phyloP scores from a whole-genome alignment of 1,140 invertebrate species.

The Diuraphis noxia region DNA sequence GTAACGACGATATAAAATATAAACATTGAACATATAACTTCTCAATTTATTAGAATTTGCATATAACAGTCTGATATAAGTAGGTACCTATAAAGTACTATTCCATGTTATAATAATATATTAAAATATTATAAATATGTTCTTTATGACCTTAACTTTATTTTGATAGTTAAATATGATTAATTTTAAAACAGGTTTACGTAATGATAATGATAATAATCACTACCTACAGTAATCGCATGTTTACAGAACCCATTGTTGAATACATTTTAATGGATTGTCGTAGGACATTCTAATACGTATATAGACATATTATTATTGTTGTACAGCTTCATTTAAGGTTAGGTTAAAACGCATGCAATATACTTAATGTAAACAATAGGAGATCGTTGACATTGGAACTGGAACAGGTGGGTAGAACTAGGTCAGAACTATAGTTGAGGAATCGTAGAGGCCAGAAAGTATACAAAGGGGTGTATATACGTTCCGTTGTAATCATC shows the following conservation, averaged over 20 bases:
- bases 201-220: background rate
- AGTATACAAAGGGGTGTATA: background rate
- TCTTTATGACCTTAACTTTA: background rate
- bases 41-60: background rate
- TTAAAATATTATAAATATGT: background rate
- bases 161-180: background rate
- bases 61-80: background rate
- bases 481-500: slow-evolving; percentile 21
- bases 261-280: background rate
- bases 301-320: background rate
- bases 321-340: background rate
- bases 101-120: background rate
- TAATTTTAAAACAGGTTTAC: background rate
- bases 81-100: background rate
- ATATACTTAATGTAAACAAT: background rate
- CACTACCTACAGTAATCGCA: background rate
- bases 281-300: background rate
- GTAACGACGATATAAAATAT: background rate
- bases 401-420: background rate
- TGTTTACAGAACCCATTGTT: background rate
- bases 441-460: background rate
- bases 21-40: background rate
- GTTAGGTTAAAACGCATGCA: background rate
- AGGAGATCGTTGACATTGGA: background rate
- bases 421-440: background rate